Percentiles rank a stretch among this genome's conserved stretches.
These are phyloP conservation scores for Arothron firmamentum DNA, from an alignment of 2,113 vertebrate species.

Conservation along the genomic window DNA sequence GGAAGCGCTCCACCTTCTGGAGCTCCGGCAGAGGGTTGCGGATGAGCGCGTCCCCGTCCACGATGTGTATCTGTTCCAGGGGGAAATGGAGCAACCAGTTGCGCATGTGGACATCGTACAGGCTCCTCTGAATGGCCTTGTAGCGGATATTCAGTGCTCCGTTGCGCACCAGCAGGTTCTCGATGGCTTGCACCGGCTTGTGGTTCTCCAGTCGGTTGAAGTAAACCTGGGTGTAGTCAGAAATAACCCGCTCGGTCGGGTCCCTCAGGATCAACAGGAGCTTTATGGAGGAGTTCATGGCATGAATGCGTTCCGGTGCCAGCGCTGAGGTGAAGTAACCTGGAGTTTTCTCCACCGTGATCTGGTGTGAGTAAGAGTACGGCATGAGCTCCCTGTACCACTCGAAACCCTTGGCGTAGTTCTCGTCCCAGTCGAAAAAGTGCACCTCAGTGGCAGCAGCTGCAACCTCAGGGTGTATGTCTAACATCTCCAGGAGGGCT, in stretches of 20 bases:
- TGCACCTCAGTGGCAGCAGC: slow-evolving; percentile 91
- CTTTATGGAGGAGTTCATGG: slow-evolving; percentile 91
- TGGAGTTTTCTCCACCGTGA: slow-evolving; percentile 92
- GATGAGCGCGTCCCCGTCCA: slow-evolving; percentile 88
- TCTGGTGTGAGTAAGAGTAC: slow-evolving; percentile 87
- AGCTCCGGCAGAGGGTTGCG: slow-evolving; percentile 87
- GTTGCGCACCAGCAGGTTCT: slow-evolving; percentile 88
- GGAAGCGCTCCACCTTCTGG: slow-evolving; percentile 87
- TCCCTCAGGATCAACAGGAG: slow-evolving; percentile 88
- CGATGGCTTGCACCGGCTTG: slow-evolving; percentile 90
- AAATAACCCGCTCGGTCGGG: slow-evolving; percentile 88
- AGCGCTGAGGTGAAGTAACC: slow-evolving; percentile 90
- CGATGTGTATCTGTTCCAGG: slow-evolving; percentile 88
- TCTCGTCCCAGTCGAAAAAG: slow-evolving; percentile 95
- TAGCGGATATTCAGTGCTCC: slow-evolving; percentile 87
- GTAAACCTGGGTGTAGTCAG: slow-evolving; percentile 93
- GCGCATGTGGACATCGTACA: slow-evolving; percentile 88
- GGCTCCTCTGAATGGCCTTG: slow-evolving; percentile 91
- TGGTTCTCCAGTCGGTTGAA: slow-evolving; percentile 90
- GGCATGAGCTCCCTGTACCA: slow-evolving; percentile 92
- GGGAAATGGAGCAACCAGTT: slow-evolving; percentile 89
- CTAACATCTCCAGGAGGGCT: slow-evolving; percentile 89
- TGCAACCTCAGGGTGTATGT: slow-evolving; percentile 89
- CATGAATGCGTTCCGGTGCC: slow-evolving; percentile 84
- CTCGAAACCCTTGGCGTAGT: slow-evolving; percentile 86